Evolutionary conservation across 2,113 vertebrate genomes (phyloP), one percentile per base, ranked within the genome.

Genomic region (Tylochromis polylepis): DNA sequence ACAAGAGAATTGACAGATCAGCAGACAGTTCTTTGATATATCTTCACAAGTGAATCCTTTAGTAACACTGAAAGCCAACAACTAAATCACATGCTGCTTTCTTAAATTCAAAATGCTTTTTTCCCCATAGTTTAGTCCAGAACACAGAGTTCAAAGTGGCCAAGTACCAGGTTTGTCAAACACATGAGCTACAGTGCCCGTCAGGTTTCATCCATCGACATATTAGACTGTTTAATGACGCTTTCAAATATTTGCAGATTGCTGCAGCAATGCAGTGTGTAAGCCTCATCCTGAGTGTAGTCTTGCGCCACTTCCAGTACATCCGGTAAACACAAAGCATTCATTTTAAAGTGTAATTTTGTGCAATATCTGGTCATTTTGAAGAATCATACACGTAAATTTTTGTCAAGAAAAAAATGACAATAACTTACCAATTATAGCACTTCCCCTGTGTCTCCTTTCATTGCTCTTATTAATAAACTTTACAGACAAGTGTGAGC

Each of bases 361-460:
- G 14, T 16, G n/a, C 16, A 72, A 72, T 27, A 11, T 41, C 36
- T 46, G 15, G 8, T 46, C 18, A 49, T 46, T 27, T 27, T 72
- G 22, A 72, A 49, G 0, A 27, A 72, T 18, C 22, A 49, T 46
- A 49, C 5, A 72, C 67, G 49, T 46, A 46, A 72, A 27, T 43
- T 49, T 72, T 11, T 29, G 15, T 72, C 22, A 16, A 29, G 11
- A 70, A 49, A 16, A 27, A 70, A 65, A 29, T 4, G 38, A 38
- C 38, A n/a, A 24, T n/a, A 70, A 70, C 65, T 70, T 70, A 24
- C 43, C 65, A 70, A 43, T 8, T 70, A 36, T 43, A 70, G 36
- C 36, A 43, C 36, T 5, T 43, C 36, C 65, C n/a, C n/a, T 10
- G 36, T 70, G 5, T 70, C 24, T 49, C 22, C 67, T 72, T 11